A percentile compares a stretch with the other conserved stretches of the same genome.
Conservation (phyloP, 2,888 invertebrate species). For the Ochropleura plecta region DNA sequence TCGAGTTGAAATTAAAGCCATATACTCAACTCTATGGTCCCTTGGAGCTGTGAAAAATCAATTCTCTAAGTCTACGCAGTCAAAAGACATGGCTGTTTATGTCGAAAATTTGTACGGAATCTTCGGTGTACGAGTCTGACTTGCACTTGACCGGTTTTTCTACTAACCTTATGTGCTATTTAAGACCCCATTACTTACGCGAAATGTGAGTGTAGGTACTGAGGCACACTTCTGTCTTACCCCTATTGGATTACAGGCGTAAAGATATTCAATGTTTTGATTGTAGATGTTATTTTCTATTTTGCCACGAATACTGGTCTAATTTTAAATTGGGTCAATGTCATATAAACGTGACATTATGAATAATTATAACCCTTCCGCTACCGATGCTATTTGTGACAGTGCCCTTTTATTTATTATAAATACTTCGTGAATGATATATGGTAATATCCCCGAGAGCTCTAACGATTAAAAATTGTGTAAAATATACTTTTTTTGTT, state of each 20-base stretch:
- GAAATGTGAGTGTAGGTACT: not conserved
- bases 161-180: not conserved
- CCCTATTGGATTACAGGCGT: not conserved
- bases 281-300: not conserved
- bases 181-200: not conserved
- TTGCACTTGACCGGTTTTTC: not conserved
- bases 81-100: too few species aligned
- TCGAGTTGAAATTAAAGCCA: too few species aligned
- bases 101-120: too few species aligned
- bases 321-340: conserved; percentile 40
- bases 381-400: conserved; percentile 1
- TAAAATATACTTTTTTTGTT: not conserved
- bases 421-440: not conserved
- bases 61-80: too few species aligned
- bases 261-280: not conserved
- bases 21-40: too few species aligned
- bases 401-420: not conserved
- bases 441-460: not conserved
- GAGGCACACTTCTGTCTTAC: not conserved
- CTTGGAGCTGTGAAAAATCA: too few species aligned
- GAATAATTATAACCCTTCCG: conserved; percentile 7
- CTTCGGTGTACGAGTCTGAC: too few species aligned
- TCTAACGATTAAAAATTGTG: not conserved
- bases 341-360: conserved; percentile 2
- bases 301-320: not conserved